A percentile compares a stretch with the other conserved stretches of the same genome.
Conservation (phyloP, 2,113 vertebrate genomes). For the Thomomys bottae region DNA sequence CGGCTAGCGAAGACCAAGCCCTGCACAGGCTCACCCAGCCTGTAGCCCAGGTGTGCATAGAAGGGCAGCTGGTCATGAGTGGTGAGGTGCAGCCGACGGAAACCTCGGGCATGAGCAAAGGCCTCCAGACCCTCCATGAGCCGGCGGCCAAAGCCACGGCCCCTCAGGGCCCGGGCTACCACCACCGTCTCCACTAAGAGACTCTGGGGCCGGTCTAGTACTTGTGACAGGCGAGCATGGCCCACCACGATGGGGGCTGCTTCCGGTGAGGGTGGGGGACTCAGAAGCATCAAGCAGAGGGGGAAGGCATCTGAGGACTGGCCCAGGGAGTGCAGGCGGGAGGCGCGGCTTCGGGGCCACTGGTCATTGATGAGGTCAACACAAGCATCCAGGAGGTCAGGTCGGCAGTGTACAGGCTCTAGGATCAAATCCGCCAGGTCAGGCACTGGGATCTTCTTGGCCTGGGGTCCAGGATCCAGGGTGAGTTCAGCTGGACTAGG, state of each 20-base stretch:
- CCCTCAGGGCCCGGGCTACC: constrained; percentile 88
- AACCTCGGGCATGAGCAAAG: constrained; percentile 88
- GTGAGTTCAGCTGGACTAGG: constrained; percentile 15
- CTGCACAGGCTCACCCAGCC: constrained; percentile 91
- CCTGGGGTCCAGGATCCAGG: constrained; percentile 33
- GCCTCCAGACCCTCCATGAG: constrained; percentile 93
- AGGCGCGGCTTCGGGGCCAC: constrained; percentile 92
- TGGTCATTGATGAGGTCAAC: constrained; percentile 93
- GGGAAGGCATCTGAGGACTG: constrained; percentile 93
- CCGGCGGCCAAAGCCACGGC: constrained; percentile 91
- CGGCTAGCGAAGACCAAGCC: constrained; percentile 88
- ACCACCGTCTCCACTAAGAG: constrained; percentile 96
- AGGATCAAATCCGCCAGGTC: constrained; percentile 79
- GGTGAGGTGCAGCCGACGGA: constrained; percentile 90
- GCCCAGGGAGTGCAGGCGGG: constrained; percentile 91
- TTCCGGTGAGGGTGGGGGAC: not conserved
- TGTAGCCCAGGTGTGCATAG: constrained; percentile 93
- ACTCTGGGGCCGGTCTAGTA: constrained; percentile 85
- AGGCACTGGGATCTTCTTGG: constrained; percentile 65
- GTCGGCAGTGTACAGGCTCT: constrained; percentile 92
- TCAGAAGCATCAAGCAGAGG: constrained; percentile 90
- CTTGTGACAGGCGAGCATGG: constrained; percentile 91
- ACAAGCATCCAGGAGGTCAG: constrained; percentile 92
- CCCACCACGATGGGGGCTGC: constrained; percentile 87
- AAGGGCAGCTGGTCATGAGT: constrained; percentile 96